Evolutionary conservation across 2,888 invertebrate species (phyloP).

Genomic region (Harpalus rubripes): DNA sequence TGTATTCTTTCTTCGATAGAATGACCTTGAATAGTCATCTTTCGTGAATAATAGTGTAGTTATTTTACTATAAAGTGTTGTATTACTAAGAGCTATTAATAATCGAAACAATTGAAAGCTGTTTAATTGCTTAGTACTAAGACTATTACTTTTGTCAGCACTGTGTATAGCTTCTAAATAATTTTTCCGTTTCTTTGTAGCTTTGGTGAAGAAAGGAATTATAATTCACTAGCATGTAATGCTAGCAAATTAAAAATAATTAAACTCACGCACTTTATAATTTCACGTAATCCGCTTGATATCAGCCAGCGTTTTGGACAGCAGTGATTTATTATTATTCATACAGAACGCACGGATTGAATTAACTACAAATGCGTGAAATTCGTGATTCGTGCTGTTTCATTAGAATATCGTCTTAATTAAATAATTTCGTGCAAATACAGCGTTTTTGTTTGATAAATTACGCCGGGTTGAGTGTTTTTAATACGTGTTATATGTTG

Average conservation of each 20-base stretch:
- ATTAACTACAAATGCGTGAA: slow-evolving; percentile 39
- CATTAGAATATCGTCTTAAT: slow-evolving; percentile 62
- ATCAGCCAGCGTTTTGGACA: slow-evolving; percentile 45
- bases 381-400: slow-evolving; percentile 42
- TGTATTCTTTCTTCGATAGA: too few species aligned
- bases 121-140: too few species aligned
- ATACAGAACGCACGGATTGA: slow-evolving; percentile 32
- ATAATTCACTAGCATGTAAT: slow-evolving; percentile 31
- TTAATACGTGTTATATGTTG: slow-evolving; percentile 41
- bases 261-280: slow-evolving; percentile 25
- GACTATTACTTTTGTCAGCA: too few species aligned
- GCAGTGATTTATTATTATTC: slow-evolving; percentile 43
- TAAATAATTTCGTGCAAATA: slow-evolving; percentile 58
- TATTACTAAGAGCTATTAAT: too few species aligned
- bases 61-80: too few species aligned
- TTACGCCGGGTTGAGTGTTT: slow-evolving; percentile 38
- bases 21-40: too few species aligned
- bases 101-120: too few species aligned
- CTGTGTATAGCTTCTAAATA: neutral
- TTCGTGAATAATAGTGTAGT: too few species aligned
- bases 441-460: slow-evolving; percentile 60
- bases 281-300: slow-evolving; percentile 11
- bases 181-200: neutral
- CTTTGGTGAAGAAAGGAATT: neutral
- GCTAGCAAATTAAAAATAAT: slow-evolving; percentile 34